Evolutionary conservation across 2,797 vertebrate genomes (phyloP), one percentile per base, ranked within the genome.

Genomic region (Pipistrellus pipistrellus): DNA sequence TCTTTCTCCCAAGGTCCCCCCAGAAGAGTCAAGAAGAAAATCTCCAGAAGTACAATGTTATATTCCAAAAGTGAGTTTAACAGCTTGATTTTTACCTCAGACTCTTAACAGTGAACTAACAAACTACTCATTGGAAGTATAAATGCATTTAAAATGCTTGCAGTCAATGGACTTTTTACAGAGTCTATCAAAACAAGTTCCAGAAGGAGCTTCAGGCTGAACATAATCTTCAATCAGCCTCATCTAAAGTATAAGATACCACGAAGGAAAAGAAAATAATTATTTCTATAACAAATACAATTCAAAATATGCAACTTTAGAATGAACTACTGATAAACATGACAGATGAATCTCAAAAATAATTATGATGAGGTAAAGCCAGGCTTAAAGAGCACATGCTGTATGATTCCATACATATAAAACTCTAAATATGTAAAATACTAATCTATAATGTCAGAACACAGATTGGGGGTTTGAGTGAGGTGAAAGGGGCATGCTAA

Each of bases 1-100:
- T 96, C 15, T 77, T 89, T 95, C 15, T 88, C 77, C 85, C 62
- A 95, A 87, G 55, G 95, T 71, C 92, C 59, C 62, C 82, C 44
- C 21, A 92, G 44, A 81, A 86, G 18, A 20, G 48, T 68, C 64
- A 91, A 93, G 76, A 92, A 96, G 88, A 51, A 51, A 73, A 27
- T 78, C 88, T 94, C 83, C 87, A 85, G 68, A 93, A 97, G 91
- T 41, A 85, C 32, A 88, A 44, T 32, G 86, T 53, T 81, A 76
- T 41, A 88, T 23, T 93, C 72, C 25, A 81, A 85, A 94, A 93
- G 44, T 59, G 14, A 95, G 38, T 68, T 92, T 84, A 76, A 41
- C 38, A 81, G n/a, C 71, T 94, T 96, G 77, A 76, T 86, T 94
- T 95, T 95, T 90, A 93, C 20, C 88, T 75, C 73, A 91, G 23